Conservation (phyloP, 37 sponge, comb jelly and placozoan genomes). For the Hexactinellida sp. region DNA sequence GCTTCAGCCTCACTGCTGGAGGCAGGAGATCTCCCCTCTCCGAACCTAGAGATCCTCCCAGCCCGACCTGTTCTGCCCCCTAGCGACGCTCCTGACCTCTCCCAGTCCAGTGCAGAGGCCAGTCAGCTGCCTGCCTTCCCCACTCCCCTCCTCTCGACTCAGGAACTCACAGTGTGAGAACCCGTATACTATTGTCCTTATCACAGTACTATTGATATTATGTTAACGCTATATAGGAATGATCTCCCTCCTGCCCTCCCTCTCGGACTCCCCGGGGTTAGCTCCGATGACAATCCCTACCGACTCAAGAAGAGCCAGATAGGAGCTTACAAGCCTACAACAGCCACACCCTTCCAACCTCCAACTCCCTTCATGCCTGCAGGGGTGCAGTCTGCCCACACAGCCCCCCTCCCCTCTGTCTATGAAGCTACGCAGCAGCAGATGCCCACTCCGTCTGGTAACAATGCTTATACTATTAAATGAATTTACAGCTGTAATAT, state of each 20-base stretch:
- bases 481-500: too few species aligned
- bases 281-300: neutral
- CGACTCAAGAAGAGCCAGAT: constrained; percentile 9
- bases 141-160: too few species aligned
- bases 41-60: neutral
- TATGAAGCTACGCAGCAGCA: neutral
- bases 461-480: too few species aligned
- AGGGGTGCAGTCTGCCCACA: neutral
- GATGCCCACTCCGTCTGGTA: neutral
- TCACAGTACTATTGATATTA: too few species aligned
- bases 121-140: neutral
- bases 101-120: neutral
- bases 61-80: neutral
- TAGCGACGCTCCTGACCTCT: neutral
- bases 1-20: neutral
- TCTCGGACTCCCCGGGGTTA: neutral
- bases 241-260: neutral
- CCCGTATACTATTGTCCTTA: neutral
- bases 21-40: neutral
- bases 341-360: neutral
- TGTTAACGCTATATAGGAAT: neutral
- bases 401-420: neutral
- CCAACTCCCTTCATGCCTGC: neutral
- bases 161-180: too few species aligned
- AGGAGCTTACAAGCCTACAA: neutral